Base-by-base conservation (phyloP, 2,797 vertebrate genomes). In the Enteromius thamalakanensis region DNA sequence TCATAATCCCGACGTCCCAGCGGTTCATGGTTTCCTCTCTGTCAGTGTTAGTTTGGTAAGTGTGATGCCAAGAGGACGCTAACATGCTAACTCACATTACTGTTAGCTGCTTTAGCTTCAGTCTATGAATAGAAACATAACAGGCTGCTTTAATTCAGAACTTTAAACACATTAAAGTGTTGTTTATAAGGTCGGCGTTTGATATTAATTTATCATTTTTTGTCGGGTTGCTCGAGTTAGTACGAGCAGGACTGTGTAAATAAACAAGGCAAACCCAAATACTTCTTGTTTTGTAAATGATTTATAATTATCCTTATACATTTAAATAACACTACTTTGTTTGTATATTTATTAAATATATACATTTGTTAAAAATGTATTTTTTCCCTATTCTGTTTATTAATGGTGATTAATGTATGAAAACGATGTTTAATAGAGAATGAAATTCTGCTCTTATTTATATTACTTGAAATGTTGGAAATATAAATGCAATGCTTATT, bases 1-100 rank as follows among this genome's bases (percentile, higher is more conserved):
- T 5, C 47, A 32, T 76, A 55, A 47, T 1, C 2, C 26, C 34
- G 47, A 8, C 37, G 23, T 58, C 8, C 23, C 60, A 14, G 45
- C 17, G 32, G 21, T 29, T 55, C 47, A 67, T 14, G 80, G 45
- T 75, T 53, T 21, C 29, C 4, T 49, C n/a, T 9, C 45, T 23
- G 58, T 53, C 58, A 65, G 17, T 45, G 32, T 67, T 40, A 51
- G 74, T 69, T 69, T 68, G 81, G 81, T 83, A 83, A 83, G 81
- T 77, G 81, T 69, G 49, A 47, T 69, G 49, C 68, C 23, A 32
- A 45, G 21, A 81, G 1, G 49, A 77, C 76, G 81, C 72, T 76
- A 83, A 77, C 81, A 42, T 58, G 81, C 74, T 83, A 76, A 67
- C 45, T 70, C 10, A 26, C 64, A 69, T 23, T 68, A 68, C 21